Base-by-base conservation (phyloP, 2,797 vertebrate genomes). In the Melanotaenia nigrans region DNA sequence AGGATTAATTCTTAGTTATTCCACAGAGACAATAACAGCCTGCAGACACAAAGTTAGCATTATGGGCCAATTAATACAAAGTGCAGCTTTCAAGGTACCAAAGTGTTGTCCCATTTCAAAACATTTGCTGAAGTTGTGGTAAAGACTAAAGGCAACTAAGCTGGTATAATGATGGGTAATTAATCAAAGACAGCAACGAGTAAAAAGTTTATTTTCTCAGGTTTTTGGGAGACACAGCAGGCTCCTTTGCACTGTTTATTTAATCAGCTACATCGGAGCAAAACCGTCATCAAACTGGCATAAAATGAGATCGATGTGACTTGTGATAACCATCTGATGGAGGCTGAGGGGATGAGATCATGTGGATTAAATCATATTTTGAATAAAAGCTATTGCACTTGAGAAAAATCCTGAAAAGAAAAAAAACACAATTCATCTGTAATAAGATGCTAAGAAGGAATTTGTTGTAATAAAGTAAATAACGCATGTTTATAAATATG, bases 311-410 rank as follows among this genome's bases (percentile, higher is more conserved):
- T 74, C 13, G 61, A 54, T 22, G 9, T n/a, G 54, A 61, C 33
- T 45, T 62, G 2, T 73, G 45, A 64, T 60, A 51, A 67, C 65
- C 11, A 59, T 69, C 22, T 64, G 40, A 40, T 51, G 10, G 47
- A 42, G 32, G 56, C 25, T 5, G n/a, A 47, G n/a, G 16, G 18
- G 59, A 64, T 10, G 20, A 70, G 53, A 64, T 65, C 55, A 51
- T 8, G 22, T 40, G 24, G 38, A 61, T 30, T 65, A 73, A 14
- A 62, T 87, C 82, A 90, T 74, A 87, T 85, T 81, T 81, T 67
- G 65, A 56, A 59, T 54, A 61, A 81, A 68, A 75, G 70, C 56
- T 87, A 89, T 90, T 88, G 86, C 89, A 90, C 87, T 77, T 64
- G 22, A 73, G 38, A 22, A 69, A 68, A 75, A 77, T 69, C 77